A percentile compares a stretch with the other conserved stretches of the same genome.
Conservation (phyloP, 2,113 vertebrate genomes). For the Cyprichromis sp. region DNA sequence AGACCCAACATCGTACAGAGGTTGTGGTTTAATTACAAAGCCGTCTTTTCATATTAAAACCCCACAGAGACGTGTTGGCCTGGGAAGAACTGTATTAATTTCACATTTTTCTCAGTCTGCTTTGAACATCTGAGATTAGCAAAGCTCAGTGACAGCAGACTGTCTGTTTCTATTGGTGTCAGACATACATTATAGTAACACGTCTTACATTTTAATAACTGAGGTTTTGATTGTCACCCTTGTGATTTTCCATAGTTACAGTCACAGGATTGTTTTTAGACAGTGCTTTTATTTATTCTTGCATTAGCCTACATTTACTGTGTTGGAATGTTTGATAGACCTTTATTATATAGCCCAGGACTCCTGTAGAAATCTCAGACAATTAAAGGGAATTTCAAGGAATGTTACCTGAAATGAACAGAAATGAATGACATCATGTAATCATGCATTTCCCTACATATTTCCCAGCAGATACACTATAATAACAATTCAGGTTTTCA, state of each 20-base stretch:
- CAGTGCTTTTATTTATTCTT: background rate
- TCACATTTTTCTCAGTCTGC: background rate
- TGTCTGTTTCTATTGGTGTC: background rate
- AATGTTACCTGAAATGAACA: background rate
- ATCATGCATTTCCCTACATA: background rate
- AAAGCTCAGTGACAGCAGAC: background rate
- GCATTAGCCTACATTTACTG: background rate
- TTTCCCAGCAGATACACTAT: background rate
- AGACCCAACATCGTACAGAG: background rate
- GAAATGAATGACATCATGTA: background rate
- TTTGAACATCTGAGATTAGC: background rate
- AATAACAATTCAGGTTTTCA: background rate
- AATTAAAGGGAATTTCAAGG: background rate
- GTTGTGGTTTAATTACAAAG: slow-evolving; percentile 14
- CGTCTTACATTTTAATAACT: background rate
- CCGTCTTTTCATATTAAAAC: background rate
- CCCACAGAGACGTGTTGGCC: background rate
- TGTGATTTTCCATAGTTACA: background rate
- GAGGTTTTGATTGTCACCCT: background rate
- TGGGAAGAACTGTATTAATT: background rate
- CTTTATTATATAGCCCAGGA: background rate
- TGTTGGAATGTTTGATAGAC: background rate
- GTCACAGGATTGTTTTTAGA: background rate
- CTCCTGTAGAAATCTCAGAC: background rate
- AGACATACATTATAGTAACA: background rate